phyloP scores from a whole-genome alignment of 2,113 vertebrate genomes.

The Synodontis membranacea region DNA sequence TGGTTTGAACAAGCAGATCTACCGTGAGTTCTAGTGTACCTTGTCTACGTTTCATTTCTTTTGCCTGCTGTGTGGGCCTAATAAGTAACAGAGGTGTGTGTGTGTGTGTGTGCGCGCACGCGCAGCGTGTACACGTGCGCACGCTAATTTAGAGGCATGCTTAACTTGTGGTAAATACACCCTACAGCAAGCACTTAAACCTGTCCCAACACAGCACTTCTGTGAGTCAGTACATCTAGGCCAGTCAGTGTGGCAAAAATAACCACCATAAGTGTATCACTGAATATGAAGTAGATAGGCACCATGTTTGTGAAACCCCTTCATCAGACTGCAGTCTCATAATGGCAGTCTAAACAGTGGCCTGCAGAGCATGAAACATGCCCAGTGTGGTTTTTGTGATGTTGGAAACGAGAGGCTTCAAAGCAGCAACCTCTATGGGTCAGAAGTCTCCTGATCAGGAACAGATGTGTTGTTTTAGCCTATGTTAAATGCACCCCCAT shows the following conservation, averaged over 20 bases:
- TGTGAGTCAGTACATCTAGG: not conserved
- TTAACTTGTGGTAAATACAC: slow-evolving; percentile 14
- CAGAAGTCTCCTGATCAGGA: slow-evolving; percentile 42
- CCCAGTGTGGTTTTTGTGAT: slow-evolving; percentile 2
- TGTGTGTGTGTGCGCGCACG: not conserved
- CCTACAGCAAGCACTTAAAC: slow-evolving; percentile 24
- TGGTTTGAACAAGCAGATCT: not conserved
- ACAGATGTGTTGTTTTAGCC: slow-evolving; percentile 49
- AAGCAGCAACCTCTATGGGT: slow-evolving; percentile 37
- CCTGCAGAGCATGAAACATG: not conserved
- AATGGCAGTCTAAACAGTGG: not conserved
- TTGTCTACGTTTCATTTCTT: slow-evolving; percentile 14
- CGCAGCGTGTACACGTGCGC: not conserved
- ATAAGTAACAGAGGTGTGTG: slow-evolving; percentile 16
- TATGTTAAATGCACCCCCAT: slow-evolving; percentile 17
- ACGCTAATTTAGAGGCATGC: not conserved
- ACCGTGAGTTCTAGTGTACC: not conserved
- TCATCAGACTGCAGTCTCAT: not conserved
- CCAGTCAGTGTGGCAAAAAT: not conserved
- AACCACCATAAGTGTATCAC: not conserved
- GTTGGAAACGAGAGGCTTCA: slow-evolving; percentile 7
- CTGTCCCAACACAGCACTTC: not conserved
- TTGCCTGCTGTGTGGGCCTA: slow-evolving; percentile 9
- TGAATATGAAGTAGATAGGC: not conserved
- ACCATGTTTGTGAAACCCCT: not conserved